These are phyloP conservation scores for Phyllopteryx taeniolatus DNA, from an alignment of 2,113 vertebrate genomes.

Conservation along the genomic window DNA sequence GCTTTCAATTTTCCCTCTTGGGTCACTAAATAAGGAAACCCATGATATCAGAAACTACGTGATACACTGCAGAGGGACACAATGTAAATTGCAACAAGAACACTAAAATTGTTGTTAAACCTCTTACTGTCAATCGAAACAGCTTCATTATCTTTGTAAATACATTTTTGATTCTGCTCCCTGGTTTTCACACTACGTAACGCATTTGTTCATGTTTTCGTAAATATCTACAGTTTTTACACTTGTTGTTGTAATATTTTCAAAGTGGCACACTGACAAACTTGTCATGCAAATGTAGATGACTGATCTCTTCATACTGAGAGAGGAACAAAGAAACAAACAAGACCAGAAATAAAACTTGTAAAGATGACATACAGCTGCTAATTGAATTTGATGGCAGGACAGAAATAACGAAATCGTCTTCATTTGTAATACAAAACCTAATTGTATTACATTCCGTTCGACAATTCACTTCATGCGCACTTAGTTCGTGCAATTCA, in stretches of 20 bases:
- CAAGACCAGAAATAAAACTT: constrained; percentile 68
- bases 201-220: no score
- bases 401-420: constrained; percentile 69
- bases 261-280: constrained; percentile 52
- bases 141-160: no score
- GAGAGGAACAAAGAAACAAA: constrained; percentile 60
- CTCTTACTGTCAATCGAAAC: no score
- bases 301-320: constrained; percentile 65
- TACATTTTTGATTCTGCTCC: no score
- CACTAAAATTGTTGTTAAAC: no score
- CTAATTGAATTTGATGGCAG: constrained; percentile 66
- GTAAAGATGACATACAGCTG: constrained; percentile 58
- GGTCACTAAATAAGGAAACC: no score
- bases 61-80: no score
- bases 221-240: neutral
- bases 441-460: constrained; percentile 60
- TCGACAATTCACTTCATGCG: constrained; percentile 77
- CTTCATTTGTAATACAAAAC: constrained; percentile 79
- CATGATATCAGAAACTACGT: no score
- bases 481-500: constrained; percentile 73
- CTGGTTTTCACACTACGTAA: no score
- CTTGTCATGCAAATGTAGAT: constrained; percentile 67
- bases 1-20: no score
- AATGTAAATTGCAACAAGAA: no score
- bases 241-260: constrained; percentile 17